Evolutionary conservation across 1,140 invertebrate species (phyloP).

Genomic region (Eumaeus atala): DNA sequence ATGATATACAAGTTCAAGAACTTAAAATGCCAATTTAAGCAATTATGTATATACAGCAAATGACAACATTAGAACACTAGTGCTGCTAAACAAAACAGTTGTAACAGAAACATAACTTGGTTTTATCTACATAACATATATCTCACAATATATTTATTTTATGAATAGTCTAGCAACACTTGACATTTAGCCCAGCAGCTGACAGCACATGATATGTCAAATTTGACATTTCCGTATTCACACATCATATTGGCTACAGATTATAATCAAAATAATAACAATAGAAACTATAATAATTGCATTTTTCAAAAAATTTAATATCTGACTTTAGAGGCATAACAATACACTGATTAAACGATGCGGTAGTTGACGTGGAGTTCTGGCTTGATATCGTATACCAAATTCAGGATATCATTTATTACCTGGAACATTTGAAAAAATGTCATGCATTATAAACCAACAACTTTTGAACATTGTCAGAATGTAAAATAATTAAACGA

Average conservation of each 20-base stretch:
- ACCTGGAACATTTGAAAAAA: constrained; percentile 75
- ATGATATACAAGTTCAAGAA: constrained; percentile 24
- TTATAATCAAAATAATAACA: constrained; percentile 42
- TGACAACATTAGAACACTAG: constrained; percentile 27
- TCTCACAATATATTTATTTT: not conserved
- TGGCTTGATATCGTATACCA: constrained; percentile 92
- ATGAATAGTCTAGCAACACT: not conserved
- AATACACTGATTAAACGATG: constrained; percentile 38
- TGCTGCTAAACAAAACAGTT: constrained; percentile 1
- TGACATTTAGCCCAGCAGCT: not conserved
- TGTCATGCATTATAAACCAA: constrained; percentile 1
- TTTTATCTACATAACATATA: constrained; percentile 2
- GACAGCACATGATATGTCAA: constrained; percentile 13
- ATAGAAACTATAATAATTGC: constrained; percentile 40
- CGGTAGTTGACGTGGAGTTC: constrained; percentile 91
- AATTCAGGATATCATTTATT: constrained; percentile 85
- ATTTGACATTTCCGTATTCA: constrained; percentile 15
- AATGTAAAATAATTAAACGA: no score
- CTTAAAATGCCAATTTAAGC: constrained; percentile 51
- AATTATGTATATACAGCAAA: constrained; percentile 54
- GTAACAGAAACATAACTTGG: not conserved
- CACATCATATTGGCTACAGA: constrained; percentile 36
- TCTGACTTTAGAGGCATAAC: constrained; percentile 32
- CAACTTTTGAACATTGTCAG: constrained; percentile 2
- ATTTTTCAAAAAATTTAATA: constrained; percentile 39